These are phyloP conservation scores for Smutsia temminckii DNA, from an alignment of 2,797 vertebrate genomes.

Conservation along the genomic window DNA sequence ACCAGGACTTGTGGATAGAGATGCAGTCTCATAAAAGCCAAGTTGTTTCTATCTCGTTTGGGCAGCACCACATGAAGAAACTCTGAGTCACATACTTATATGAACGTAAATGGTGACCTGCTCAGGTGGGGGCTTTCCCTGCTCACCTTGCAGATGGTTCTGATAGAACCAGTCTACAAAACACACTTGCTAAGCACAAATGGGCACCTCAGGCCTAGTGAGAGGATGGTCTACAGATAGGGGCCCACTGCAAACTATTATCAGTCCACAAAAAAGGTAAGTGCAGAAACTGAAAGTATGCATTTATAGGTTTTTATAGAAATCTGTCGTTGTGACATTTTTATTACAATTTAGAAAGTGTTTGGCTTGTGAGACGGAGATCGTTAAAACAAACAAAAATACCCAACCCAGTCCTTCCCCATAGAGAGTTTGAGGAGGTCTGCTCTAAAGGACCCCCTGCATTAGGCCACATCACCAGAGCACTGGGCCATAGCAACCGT, in stretches of 20 bases:
- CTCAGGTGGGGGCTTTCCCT: not conserved
- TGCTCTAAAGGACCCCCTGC: not conserved
- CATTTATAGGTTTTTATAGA: not conserved
- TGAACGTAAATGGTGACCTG: not conserved
- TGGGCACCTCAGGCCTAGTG: not conserved
- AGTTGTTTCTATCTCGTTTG: not conserved
- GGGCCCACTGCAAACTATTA: not conserved
- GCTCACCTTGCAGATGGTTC: not conserved
- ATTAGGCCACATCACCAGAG: not conserved
- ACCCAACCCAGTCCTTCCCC: not conserved
- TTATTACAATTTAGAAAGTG: not conserved
- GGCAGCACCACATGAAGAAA: not conserved
- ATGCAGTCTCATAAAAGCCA: not conserved
- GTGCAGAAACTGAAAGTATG: not conserved
- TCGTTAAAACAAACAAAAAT: not conserved
- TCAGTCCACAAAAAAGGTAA: not conserved
- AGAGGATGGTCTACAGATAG: not conserved
- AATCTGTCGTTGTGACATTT: not conserved
- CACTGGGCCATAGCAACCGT: not conserved
- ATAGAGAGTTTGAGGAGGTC: not conserved
- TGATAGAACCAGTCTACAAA: not conserved
- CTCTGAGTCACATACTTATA: fast-evolving
- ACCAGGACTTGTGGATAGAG: not conserved
- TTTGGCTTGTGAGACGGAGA: not conserved
- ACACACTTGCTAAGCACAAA: not conserved